Base-by-base conservation (phyloP, 1,140 invertebrate species). In the Neelides sp. region DNA sequence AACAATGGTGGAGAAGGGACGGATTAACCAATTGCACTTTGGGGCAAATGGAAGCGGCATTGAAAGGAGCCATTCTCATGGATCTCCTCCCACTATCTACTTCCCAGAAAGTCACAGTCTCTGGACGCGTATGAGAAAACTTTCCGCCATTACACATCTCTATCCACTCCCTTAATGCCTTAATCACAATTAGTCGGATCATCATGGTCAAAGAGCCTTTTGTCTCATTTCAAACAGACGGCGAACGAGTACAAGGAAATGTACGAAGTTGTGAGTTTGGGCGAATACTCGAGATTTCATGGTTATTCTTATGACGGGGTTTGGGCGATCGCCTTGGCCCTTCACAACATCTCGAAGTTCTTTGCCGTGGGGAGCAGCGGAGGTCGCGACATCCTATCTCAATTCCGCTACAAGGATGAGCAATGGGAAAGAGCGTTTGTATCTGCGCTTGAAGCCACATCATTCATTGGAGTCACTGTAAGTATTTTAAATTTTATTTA, bases 241-340 rank as follows among this genome's bases (percentile, higher is more conserved):
- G 80, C 89, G 0, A 78, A 82, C 54, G 82, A 94, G 64, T 96
- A 96, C 67, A 74, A 79, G 57, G 68, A 74, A 10, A 79, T 90
- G 65, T 95, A 96, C 66, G 78, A 94, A 58, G 74, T 78, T 5
- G 68, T 79, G 53, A 74, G 87, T 43, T 81, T 83, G 4, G 63
- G 67, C 0, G 85, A 91, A 62, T 95, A 91, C 67, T 94, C 89
- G 13, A 77, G 88, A 41, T 96, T 93, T 66, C 91, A 97, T 65
- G 93, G 91, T 1, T 97, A 96, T 66, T 92, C 92, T 12, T 96
- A 96, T 68, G 93, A 97, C 67, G 90, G 85, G 3, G 87, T 97
- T 49, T 97, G 93, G 93, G 87, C 91, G 1, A 88, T 94, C 48
- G 91, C 91, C 0, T 67, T 91, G 49, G 87, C 89, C 13, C 87